These are phyloP conservation scores for Styela clava DNA, from an alignment of 23 tunicate genomes.

Conservation along the genomic window DNA sequence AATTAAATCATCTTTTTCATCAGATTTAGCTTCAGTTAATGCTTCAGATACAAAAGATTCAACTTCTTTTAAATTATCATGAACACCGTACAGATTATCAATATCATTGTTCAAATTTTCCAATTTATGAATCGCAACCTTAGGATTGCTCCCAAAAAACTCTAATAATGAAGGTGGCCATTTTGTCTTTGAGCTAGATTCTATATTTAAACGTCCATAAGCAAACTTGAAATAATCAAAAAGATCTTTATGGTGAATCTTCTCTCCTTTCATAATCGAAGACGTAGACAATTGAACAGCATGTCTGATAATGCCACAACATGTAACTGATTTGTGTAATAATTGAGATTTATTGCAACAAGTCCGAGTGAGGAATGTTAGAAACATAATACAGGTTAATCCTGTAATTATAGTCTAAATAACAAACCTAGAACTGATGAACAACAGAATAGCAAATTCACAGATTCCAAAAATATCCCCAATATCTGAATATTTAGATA, in stretches of 20 bases:
- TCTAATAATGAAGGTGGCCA: constrained; percentile 41
- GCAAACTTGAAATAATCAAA: constrained; percentile 1
- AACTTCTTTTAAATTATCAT: constrained; percentile 18
- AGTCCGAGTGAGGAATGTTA: not conserved
- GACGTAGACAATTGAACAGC: not conserved
- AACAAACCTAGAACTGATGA: too few species aligned
- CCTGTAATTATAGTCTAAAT: too few species aligned
- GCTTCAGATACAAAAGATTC: constrained; percentile 15
- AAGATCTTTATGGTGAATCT: constrained; percentile 1
- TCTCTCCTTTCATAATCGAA: not conserved
- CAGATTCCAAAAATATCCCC: too few species aligned
- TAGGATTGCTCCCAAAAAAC: constrained; percentile 32
- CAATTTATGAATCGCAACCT: constrained; percentile 17
- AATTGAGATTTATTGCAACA: not conserved
- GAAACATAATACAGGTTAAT: not conserved
- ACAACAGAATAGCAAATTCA: too few species aligned
- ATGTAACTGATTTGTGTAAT: too few species aligned
- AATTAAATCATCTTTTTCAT: constrained; percentile 33
- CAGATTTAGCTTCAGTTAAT: not conserved
- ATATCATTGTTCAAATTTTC: not conserved
- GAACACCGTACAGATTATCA: constrained; percentile 2
- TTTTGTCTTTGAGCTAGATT: not conserved
- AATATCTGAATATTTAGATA: too few species aligned
- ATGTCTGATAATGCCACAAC: not conserved
- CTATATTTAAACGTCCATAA: too few species aligned